Evolutionary conservation across 2,888 invertebrate genomes (phyloP).

Genomic region (Andrena fulva): DNA sequence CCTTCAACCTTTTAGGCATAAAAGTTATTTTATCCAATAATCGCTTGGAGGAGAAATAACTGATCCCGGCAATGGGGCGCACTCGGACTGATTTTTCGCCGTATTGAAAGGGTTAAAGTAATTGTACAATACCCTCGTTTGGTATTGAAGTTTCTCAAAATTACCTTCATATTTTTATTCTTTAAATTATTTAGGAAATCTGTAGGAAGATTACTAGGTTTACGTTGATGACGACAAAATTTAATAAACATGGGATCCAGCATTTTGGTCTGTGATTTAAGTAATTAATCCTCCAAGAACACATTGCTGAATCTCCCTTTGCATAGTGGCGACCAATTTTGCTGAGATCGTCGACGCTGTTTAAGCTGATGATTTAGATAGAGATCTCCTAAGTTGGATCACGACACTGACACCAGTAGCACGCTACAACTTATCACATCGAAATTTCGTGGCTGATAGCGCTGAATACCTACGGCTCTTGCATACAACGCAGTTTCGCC

Average conservation of each 20-base stretch:
- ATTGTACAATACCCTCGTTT: no score
- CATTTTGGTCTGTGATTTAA: not conserved
- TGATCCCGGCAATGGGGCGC: no score
- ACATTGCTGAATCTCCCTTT: not conserved
- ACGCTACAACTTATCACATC: slow-evolving; percentile 29
- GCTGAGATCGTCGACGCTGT: slow-evolving; percentile 34
- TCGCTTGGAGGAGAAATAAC: no score
- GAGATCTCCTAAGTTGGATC: slow-evolving; percentile 33
- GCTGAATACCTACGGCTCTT: slow-evolving; percentile 24
- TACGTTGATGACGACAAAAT: not conserved
- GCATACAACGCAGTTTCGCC: slow-evolving; percentile 15
- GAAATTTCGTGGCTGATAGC: slow-evolving; percentile 41
- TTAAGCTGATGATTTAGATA: slow-evolving; percentile 42
- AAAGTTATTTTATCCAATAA: no score
- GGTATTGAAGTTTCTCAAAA: no score
- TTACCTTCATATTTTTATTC: no score
- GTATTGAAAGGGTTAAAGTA: no score
- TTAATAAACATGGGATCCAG: not conserved
- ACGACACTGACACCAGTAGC: slow-evolving; percentile 27
- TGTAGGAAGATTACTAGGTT: not conserved
- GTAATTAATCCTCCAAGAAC: slow-evolving; percentile 25
- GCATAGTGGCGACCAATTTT: slow-evolving; percentile 6
- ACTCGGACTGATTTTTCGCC: no score
- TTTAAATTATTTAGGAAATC: not conserved
- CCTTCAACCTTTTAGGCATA: no score